A percentile compares a stretch with the other conserved stretches of the same genome.
Conservation (phyloP, 2,797 vertebrate species). For the Bradypodion ventrale region DNA sequence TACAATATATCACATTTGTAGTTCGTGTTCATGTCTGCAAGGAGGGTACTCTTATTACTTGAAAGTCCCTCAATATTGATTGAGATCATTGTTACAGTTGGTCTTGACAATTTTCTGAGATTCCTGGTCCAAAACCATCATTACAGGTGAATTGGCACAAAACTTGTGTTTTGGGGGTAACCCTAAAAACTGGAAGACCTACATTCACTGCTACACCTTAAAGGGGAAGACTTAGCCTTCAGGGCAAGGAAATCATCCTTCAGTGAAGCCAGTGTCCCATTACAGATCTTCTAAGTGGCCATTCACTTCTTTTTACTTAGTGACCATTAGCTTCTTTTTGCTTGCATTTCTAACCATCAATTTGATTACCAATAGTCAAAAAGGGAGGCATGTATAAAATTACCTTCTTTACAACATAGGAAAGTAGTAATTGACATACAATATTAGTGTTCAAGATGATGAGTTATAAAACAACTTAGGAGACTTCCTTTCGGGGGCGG, state of each 20-base stretch:
- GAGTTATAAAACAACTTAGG: neutral
- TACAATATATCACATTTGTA: no score
- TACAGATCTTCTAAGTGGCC: neutral
- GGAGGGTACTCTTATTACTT: no score
- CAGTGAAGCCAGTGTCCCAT: neutral
- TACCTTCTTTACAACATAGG: neutral
- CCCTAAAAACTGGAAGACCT: no score
- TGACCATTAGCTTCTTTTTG: neutral
- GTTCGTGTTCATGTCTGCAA: no score
- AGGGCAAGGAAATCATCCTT: neutral
- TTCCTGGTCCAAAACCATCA: no score
- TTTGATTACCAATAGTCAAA: neutral
- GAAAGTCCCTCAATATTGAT: no score
- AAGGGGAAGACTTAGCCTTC: neutral
- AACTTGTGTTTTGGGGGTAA: no score
- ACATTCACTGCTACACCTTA: neutral
- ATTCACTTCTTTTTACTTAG: no score
- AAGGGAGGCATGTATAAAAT: neutral
- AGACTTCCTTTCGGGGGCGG: no score
- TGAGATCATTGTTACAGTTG: no score
- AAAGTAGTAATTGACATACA: neutral
- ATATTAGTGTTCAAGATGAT: neutral
- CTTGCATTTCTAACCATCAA: neutral
- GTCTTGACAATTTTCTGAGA: no score
- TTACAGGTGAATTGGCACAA: no score